phyloP scores from a whole-genome alignment of 2,113 vertebrate species.

The Okapia johnstoni region DNA sequence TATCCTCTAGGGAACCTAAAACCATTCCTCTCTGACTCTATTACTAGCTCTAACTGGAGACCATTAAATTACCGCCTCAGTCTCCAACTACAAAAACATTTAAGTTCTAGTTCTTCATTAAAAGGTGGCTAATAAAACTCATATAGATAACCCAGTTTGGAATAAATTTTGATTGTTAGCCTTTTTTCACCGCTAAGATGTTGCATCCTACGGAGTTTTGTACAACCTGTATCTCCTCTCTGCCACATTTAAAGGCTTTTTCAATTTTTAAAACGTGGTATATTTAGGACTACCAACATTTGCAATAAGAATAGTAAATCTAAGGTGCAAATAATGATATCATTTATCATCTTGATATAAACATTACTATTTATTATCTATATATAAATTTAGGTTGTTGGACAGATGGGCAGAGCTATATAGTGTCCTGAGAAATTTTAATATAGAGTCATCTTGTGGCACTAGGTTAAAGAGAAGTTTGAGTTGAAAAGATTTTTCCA shows the following conservation, averaged over 20 bases:
- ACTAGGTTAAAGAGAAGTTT: background rate
- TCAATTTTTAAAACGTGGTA: background rate
- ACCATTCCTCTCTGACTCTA: background rate
- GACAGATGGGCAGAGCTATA: background rate
- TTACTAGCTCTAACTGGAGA: background rate
- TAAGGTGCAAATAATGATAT: background rate
- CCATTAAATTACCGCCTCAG: background rate
- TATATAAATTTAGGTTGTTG: background rate
- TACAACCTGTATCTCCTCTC: background rate
- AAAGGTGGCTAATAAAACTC: background rate
- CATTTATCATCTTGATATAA: background rate
- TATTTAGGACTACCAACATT: background rate
- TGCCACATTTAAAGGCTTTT: background rate
- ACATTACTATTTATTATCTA: background rate
- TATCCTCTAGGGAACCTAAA: background rate
- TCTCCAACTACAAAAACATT: background rate
- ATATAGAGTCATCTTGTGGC: background rate
- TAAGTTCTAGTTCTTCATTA: background rate
- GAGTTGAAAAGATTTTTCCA: conserved; percentile 35
- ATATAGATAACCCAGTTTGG: background rate
- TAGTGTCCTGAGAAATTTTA: conserved; percentile 2
- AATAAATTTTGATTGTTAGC: background rate
- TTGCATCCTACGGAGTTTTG: background rate
- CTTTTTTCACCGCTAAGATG: background rate
- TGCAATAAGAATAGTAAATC: background rate